A percentile compares a stretch with the other conserved stretches of the same genome.
phyloP scores from a whole-genome alignment of 2,888 invertebrate genomes.

The Limnephilus auricula region DNA sequence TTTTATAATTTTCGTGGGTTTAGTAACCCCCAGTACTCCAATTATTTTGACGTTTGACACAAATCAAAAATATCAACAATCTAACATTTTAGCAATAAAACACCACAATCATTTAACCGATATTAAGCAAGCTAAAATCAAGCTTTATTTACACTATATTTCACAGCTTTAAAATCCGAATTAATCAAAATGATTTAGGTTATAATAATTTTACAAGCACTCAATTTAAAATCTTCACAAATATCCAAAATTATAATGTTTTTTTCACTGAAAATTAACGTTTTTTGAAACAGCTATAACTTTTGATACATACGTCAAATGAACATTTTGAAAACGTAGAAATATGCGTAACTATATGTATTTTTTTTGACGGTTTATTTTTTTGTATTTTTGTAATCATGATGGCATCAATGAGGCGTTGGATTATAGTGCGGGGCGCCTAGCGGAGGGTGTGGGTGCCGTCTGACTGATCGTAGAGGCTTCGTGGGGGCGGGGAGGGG shows the following conservation, averaged over 20 bases:
- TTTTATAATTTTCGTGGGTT: conserved; percentile 12
- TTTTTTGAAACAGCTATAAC: background rate
- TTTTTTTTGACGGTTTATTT: background rate
- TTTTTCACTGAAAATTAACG: background rate
- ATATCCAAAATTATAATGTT: background rate
- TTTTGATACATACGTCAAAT: background rate
- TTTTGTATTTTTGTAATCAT: background rate
- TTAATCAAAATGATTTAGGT: background rate
- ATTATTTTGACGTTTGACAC: background rate
- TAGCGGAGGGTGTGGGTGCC: conserved; percentile 21
- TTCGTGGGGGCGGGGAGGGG: conserved; percentile 68
- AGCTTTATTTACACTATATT: background rate
- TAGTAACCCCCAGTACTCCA: conserved; percentile 13
- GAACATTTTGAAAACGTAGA: background rate
- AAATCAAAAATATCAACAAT: background rate
- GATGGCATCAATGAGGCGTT: conserved; percentile 8
- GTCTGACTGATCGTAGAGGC: conserved; percentile 7
- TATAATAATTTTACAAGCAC: background rate
- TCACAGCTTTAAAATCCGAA: background rate
- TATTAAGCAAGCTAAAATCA: background rate
- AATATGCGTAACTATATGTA: background rate
- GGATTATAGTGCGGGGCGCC: conserved; percentile 10
- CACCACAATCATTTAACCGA: background rate
- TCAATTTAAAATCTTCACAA: background rate
- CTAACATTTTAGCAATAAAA: background rate